Evolutionary conservation across 2,113 vertebrate species (phyloP).

Genomic region (Hypanus sabinus): DNA sequence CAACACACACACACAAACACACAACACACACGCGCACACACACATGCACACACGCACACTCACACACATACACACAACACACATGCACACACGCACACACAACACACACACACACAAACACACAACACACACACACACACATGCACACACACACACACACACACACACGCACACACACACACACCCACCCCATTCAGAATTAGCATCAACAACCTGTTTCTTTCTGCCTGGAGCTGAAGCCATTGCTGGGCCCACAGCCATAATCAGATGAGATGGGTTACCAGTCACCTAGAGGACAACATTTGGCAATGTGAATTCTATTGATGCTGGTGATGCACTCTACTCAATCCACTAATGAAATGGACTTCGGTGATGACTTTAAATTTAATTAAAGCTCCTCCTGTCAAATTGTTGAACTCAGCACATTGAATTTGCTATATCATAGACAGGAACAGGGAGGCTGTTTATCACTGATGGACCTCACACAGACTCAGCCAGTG

Average conservation of each 20-base stretch:
- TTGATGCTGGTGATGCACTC: not conserved
- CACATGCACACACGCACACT: too few relatives aligned
- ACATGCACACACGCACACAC: too few relatives aligned
- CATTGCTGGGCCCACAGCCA: not conserved
- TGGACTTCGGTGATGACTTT: not conserved
- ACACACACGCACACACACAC: too few relatives aligned
- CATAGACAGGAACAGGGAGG: not conserved
- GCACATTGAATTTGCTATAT: not conserved
- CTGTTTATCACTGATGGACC: not conserved
- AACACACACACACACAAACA: too few relatives aligned
- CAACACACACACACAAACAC: too few relatives aligned
- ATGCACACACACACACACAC: too few relatives aligned
- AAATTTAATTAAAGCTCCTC: not conserved
- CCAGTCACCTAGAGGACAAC: not conserved
- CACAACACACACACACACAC: not conserved
- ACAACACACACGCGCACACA: too few relatives aligned
- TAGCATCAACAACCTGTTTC: not conserved
- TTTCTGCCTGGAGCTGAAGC: not conserved
- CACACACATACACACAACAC: too few relatives aligned
- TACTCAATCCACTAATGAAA: not conserved
- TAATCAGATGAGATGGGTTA: not conserved
- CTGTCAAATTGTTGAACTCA: not conserved
- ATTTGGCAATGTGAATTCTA: not conserved
- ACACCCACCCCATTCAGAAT: too few relatives aligned
- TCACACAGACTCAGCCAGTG: not conserved